Evolutionary conservation across 1,140 invertebrate species (phyloP), one percentile per base, ranked within the genome.

Genomic region (Adoxophyes honmai): DNA sequence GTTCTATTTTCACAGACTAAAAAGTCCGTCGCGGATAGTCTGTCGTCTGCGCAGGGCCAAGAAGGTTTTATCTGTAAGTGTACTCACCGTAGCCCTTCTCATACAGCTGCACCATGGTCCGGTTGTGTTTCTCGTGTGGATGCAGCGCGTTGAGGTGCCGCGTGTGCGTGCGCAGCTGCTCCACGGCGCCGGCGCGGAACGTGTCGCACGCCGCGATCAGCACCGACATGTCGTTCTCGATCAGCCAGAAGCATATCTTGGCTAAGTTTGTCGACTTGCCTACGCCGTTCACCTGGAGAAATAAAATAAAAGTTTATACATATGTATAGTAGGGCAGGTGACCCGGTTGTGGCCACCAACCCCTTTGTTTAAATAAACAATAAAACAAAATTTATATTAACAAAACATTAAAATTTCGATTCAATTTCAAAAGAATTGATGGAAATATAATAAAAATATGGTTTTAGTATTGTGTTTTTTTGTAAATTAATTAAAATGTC

Each of bases 201-300:
- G 99, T 99, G 90, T 99, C 99, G 86, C 99, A 99, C 34, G 99
- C 99, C 10, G 98, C 98, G 60, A 99, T 99, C 68, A 99, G 85
- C 10, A 99, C 98, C 37, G 95, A 93, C 70, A 99, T 94, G 70
- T 97, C 95, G 86, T 99, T 99, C 90, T 99, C 98, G 66, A 99
- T 98, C 51, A 99, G 90, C 99, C 99, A 99, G 84, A 99, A 99
- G 77, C 97, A 98, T 56, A 99, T 99, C 93, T 99, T 99, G 1
- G 99, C 98, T 34, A 99, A 90, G 91, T 99, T 99, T 1, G 99
- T 99, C 0, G 98, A 99, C 81, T 99, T 99, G 44, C 99, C 99
- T 1, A 99, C 99, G 37, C 99, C 99, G 87, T 99, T 99, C 0
- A 92, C 90, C 90, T 91, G 63, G 4, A 70, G 67, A 51, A 52